These are phyloP conservation scores for Butorides virescens DNA, from an alignment of 2,113 vertebrate genomes.

Conservation along the genomic window DNA sequence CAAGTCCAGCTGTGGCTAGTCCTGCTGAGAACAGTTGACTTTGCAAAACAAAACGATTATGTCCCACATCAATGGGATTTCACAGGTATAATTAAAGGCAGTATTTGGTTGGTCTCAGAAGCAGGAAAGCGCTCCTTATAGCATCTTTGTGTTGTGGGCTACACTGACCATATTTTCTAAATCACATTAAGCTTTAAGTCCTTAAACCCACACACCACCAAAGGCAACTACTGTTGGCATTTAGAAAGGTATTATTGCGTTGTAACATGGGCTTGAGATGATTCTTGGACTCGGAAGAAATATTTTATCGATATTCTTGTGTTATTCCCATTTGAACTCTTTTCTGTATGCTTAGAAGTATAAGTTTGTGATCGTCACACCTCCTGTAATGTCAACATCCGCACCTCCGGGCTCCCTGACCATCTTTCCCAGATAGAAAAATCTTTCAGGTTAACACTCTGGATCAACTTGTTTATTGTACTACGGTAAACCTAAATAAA, in stretches of 20 bases:
- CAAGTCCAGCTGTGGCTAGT: neutral
- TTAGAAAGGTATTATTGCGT: neutral
- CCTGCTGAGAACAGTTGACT: neutral
- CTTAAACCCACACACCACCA: neutral
- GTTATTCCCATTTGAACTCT: neutral
- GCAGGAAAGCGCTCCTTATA: neutral
- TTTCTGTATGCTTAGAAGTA: neutral
- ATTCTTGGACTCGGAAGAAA: neutral
- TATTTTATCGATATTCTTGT: accelerated
- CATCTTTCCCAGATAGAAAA: neutral
- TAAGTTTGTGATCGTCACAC: neutral
- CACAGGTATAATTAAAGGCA: neutral
- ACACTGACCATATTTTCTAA: neutral
- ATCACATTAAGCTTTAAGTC: neutral
- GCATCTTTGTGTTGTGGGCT: neutral
- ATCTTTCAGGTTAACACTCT: neutral
- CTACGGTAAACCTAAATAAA: neutral
- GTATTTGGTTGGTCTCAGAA: neutral
- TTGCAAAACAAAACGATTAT: neutral
- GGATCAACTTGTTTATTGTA: conserved; percentile 16
- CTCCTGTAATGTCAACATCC: neutral
- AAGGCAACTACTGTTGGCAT: neutral
- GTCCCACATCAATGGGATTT: neutral
- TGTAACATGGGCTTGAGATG: neutral
- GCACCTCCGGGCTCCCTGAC: neutral